Evolutionary conservation across 2,113 vertebrate species (phyloP).

Genomic region (Centropus bengalensis): DNA sequence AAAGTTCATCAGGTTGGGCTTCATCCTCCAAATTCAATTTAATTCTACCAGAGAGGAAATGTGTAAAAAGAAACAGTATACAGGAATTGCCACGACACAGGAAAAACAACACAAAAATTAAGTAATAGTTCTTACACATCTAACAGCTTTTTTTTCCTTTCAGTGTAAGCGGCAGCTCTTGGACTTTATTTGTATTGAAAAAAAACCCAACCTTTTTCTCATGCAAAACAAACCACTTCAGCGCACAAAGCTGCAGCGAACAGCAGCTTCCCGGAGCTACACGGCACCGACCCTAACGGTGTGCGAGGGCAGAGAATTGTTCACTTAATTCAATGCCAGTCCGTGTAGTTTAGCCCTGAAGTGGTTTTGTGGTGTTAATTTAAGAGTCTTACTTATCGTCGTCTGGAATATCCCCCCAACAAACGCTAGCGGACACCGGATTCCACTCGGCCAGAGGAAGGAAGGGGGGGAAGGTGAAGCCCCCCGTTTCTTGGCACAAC

Average conservation of each 20-base stretch:
- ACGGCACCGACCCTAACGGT: neutral
- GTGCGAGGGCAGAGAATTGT: neutral
- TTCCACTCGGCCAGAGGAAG: neutral
- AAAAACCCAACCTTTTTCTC: neutral
- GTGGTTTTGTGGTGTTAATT: neutral
- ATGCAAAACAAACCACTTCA: neutral
- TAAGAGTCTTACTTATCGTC: neutral
- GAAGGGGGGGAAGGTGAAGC: neutral
- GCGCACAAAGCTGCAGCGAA: neutral
- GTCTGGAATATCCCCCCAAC: neutral
- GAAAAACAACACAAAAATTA: neutral
- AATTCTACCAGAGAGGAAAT: neutral
- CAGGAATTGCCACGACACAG: neutral
- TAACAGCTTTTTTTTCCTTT: neutral
- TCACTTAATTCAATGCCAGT: neutral
- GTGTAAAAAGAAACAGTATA: neutral
- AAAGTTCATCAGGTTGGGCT: slow-evolving; percentile 64
- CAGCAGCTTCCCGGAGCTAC: neutral
- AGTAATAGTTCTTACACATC: neutral
- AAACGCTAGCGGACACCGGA: neutral
- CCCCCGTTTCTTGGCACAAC: neutral
- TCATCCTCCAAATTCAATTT: slow-evolving; percentile 60
- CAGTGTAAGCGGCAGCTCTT: neutral
- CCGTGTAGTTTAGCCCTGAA: neutral
- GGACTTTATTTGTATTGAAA: neutral